A percentile compares a stretch with the other conserved stretches of the same genome.
These are phyloP conservation scores for Troilus luridus DNA, from an alignment of 2,888 invertebrate genomes.

Conservation along the genomic window DNA sequence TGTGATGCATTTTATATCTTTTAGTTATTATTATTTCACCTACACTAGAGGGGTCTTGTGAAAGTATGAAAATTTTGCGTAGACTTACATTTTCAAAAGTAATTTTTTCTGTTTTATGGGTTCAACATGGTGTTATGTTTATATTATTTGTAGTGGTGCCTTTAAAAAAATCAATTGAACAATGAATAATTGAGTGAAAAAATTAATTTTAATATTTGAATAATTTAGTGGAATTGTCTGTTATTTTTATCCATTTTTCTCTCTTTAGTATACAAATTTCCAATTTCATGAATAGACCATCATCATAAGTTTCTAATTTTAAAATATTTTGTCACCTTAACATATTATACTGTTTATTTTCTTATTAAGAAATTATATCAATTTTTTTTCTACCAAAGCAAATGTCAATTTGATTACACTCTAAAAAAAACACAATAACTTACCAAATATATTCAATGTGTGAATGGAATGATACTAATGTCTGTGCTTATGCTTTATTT, in stretches of 20 bases:
- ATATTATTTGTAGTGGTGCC: background rate
- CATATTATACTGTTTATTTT: no score
- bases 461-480: background rate
- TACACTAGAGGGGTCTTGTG: background rate
- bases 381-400: no score
- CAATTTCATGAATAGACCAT: background rate
- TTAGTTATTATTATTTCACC: background rate
- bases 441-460: background rate
- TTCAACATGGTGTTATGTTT: background rate
- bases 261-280: background rate
- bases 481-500: background rate
- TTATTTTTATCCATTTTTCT: background rate
- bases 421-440: background rate
- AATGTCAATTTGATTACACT: no score
- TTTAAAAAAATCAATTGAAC: background rate
- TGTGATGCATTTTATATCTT: background rate
- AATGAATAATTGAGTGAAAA: background rate
- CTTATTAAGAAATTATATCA: no score
- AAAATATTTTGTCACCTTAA: background rate
- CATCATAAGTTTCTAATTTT: background rate
- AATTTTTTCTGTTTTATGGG: background rate
- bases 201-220: background rate
- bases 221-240: background rate
- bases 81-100: background rate
- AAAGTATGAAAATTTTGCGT: background rate